Evolutionary conservation across 2,797 vertebrate genomes (phyloP), one percentile per base, ranked within the genome.

Genomic region (Enteromius radiatus): DNA sequence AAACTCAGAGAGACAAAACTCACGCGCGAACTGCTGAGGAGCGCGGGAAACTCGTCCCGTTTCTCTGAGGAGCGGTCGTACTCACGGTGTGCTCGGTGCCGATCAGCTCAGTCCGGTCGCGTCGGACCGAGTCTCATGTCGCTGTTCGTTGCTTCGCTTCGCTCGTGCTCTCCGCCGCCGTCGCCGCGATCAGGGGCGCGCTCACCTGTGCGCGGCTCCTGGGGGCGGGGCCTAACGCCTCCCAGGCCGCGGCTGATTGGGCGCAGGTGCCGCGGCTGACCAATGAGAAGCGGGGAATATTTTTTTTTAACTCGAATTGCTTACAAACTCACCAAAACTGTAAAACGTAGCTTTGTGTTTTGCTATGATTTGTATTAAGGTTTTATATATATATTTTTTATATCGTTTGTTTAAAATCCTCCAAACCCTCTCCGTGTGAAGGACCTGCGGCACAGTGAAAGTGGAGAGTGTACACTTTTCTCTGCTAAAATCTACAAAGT

Each of bases 161-260:
- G 38, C 41, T 41, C 31, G 70, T 2, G 12, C 41, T 71, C 15
- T 26, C 23, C 43, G 38, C 56, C 1, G 33, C 8, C 8, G 31
- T 28, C n/a, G n/a, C n/a, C 0, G 14, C 0, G 23, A 3, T 80
- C 7, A 33, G 14, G 14, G 21, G 1, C 59, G 19, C 26, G 36
- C 69, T 81, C 80, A 82, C 80, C 80, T 81, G 80, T 65, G 33
- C 21, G 21, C n/a, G 14, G 45, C 28, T 7, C 45, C 45, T 14
- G 4, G 45, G 43, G 59, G 70, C 28, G 26, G 68, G 21, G 69
- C 41, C 3, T 10, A 33, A 11, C 36, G 23, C 56, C 47, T 54
- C 23, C 0, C 17, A 23, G 15, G n/a, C 41, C 28, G 43, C 41
- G 23, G 41, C 69, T 63, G 69, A 74, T 81, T 81, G 70, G 56